Percentiles rank a stretch among this genome's conserved stretches.
Evolutionary conservation across 2,797 vertebrate species (phyloP).

Genomic region (Meda fulgida): DNA sequence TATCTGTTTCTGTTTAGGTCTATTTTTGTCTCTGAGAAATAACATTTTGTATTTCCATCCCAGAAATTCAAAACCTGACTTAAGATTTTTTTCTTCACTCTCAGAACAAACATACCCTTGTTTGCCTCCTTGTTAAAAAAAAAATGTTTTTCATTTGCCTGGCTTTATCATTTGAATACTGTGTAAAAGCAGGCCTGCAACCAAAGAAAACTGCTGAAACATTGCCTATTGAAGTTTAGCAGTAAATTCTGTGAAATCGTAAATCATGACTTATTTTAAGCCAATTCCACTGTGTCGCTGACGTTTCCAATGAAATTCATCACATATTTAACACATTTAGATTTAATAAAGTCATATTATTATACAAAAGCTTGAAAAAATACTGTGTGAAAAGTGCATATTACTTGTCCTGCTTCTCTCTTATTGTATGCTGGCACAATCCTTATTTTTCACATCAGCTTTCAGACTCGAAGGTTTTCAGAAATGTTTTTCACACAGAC

Average conservation of each 20-base stretch:
- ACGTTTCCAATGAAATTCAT: neutral
- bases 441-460: conserved; percentile 33
- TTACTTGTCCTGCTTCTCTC: conserved; percentile 4
- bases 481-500: conserved; percentile 58
- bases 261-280: neutral
- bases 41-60: conserved; percentile 34
- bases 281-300: neutral
- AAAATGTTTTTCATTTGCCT: conserved; percentile 58
- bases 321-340: conserved; percentile 16
- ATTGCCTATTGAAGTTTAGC: conserved; percentile 32
- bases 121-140: conserved; percentile 72
- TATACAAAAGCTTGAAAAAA: conserved; percentile 17
- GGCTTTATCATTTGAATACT: conserved; percentile 43
- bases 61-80: conserved; percentile 50
- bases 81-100: conserved; percentile 58
- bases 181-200: conserved; percentile 20
- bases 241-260: conserved; percentile 14
- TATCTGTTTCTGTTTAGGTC: neutral
- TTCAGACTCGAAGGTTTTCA: conserved; percentile 44
- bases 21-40: conserved; percentile 46
- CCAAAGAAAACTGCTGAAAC: conserved; percentile 38
- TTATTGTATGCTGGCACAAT: conserved; percentile 32
- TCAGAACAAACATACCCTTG: conserved; percentile 66
- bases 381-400: neutral
- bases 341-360: conserved; percentile 26